Evolutionary conservation across 2,888 invertebrate genomes (phyloP).

Genomic region (Amblyjoppa fuscipennis): DNA sequence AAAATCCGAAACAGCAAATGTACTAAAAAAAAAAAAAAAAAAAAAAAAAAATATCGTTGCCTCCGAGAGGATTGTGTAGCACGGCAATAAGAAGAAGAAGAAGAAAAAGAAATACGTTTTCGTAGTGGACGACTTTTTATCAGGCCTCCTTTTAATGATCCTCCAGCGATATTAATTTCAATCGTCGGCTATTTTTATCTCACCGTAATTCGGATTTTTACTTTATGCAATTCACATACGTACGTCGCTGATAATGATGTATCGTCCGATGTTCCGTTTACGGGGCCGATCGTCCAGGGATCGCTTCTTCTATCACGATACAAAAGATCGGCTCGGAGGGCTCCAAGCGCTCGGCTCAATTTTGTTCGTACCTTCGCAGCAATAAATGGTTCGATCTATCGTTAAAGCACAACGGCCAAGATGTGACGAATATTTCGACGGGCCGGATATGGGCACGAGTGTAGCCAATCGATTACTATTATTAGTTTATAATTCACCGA

Average conservation of each 20-base stretch:
- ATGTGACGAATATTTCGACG: slow-evolving; percentile 42
- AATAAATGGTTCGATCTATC: slow-evolving; percentile 39
- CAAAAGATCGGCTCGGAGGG: background rate
- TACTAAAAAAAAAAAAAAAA: slow-evolving; percentile 54
- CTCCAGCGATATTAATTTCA: slow-evolving; percentile 50
- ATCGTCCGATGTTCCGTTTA: slow-evolving; percentile 43
- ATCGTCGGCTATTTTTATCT: slow-evolving; percentile 58
- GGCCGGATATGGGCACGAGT: slow-evolving; percentile 41
- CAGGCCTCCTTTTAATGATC: slow-evolving; percentile 50
- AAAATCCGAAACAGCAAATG: slow-evolving; percentile 70
- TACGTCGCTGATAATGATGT: slow-evolving; percentile 45
- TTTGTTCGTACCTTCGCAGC: slow-evolving; percentile 10
- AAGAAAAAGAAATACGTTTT: slow-evolving; percentile 46
- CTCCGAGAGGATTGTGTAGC: slow-evolving; percentile 75
- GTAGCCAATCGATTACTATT: slow-evolving; percentile 49
- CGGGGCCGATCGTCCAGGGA: slow-evolving; percentile 31
- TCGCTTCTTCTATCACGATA: slow-evolving; percentile 28
- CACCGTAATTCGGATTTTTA: slow-evolving; percentile 40
- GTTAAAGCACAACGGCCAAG: slow-evolving; percentile 47
- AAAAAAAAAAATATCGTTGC: slow-evolving; percentile 69
- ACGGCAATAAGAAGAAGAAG: slow-evolving; percentile 72
- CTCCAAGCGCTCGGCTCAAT: slow-evolving; percentile 18
- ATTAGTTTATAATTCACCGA: slow-evolving; percentile 61
- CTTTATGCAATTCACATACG: slow-evolving; percentile 10
- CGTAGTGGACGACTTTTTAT: slow-evolving; percentile 60